These are phyloP conservation scores for Oryzias sinensis DNA, from an alignment of 2,797 vertebrate genomes.

Conservation along the genomic window DNA sequence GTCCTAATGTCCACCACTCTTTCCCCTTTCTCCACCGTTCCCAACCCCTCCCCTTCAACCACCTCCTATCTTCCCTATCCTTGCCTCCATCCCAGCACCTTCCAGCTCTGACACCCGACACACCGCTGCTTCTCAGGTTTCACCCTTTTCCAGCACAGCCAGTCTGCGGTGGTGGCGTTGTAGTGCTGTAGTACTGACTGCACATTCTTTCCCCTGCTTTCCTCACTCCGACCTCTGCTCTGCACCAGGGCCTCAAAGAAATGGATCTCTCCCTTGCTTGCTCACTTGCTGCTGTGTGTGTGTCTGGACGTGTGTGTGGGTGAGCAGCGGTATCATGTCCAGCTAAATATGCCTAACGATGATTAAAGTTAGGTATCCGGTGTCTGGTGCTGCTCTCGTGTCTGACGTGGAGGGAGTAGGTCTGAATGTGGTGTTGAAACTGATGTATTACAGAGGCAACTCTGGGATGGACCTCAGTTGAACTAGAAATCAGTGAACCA, in stretches of 20 bases:
- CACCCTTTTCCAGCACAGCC: constrained; percentile 87
- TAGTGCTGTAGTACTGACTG: constrained; percentile 71
- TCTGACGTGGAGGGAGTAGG: constrained; percentile 70
- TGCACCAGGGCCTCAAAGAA: constrained; percentile 70
- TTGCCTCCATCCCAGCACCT: constrained; percentile 92
- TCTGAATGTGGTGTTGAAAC: constrained; percentile 72
- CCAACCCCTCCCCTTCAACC: constrained; percentile 34
- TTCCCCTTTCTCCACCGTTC: constrained; percentile 66
- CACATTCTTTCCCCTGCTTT: constrained; percentile 75
- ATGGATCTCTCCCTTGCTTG: constrained; percentile 65
- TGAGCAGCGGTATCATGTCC: constrained; percentile 71
- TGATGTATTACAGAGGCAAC: constrained; percentile 76
- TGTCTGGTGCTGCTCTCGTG: constrained; percentile 63
- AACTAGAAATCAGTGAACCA: constrained; percentile 41
- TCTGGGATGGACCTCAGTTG: constrained; percentile 55
- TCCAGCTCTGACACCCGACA: constrained; percentile 96
- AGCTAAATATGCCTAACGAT: constrained; percentile 79
- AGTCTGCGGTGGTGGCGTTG: constrained; percentile 71
- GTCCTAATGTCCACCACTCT: constrained; percentile 60
- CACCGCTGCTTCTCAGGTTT: constrained; percentile 87
- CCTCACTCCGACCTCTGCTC: constrained; percentile 76
- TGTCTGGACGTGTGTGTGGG: constrained; percentile 59
- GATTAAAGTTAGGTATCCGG: constrained; percentile 76
- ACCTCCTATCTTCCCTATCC: constrained; percentile 81
- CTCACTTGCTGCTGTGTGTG: constrained; percentile 65